Evolutionary conservation across 2,888 invertebrate species (phyloP), one percentile per base, ranked within the genome.

Genomic region (Hedya salicella): DNA sequence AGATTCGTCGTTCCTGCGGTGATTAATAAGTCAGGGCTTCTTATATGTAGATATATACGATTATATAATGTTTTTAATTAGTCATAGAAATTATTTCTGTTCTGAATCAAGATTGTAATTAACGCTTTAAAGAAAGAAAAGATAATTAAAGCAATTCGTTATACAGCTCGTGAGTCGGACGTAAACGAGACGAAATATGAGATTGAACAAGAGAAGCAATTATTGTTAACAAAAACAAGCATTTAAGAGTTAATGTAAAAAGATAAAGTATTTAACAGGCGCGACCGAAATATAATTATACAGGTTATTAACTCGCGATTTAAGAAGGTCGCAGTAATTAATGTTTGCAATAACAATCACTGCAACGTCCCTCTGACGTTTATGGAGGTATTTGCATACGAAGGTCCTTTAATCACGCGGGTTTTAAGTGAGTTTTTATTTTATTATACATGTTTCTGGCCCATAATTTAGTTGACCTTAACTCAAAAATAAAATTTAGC

Each of bases 301-400:
- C 75, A 79, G 80, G 76, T 85, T 81, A 84, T 85, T 82, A 85
- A 80, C 78, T 79, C 73, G 75, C 76, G 77, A 76, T 79, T 83
- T 80, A 82, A 85, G 85, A 86, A 88, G 88, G 88, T 88, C 85
- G 79, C 70, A 80, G 84, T 87, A 88, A 89, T 90, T 90, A 90
- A 88, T 82, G 82, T 83, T 79, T 72, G 80, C 78, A 86, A 86
- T 85, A 86, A 85, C 81, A 82, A 84, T 83, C 77, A 78, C 74
- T 79, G 79, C 83, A 83, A 85, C 80, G 83, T 79, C 75, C 77
- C 78, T 78, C 78, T 80, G 79, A 78, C 77, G 71, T 84, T 83
- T 84, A 83, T 76, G 80, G 77, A 68, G 71, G 75, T 76, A 82
- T 85, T 84, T 82, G 81, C 85, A 84, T 86, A 76, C 73, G 71